Evolutionary conservation across 2,888 invertebrate genomes (phyloP).

Genomic region (Tinea pellionella): DNA sequence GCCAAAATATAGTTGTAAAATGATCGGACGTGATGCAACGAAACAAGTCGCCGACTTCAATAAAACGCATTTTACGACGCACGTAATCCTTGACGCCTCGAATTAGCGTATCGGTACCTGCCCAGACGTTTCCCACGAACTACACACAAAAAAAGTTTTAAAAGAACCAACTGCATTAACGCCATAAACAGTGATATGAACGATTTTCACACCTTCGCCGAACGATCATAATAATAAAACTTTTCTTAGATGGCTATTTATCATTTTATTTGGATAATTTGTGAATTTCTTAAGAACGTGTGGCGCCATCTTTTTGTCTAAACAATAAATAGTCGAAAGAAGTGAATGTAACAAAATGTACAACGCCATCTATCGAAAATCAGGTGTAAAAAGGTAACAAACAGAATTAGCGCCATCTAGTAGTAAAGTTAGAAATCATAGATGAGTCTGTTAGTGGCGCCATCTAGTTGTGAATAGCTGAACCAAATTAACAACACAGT

Average conservation of each 20-base stretch:
- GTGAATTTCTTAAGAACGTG: not conserved
- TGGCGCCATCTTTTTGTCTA: slow-evolving; percentile 38
- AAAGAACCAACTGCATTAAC: slow-evolving; percentile 28
- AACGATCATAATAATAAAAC: slow-evolving; percentile 27
- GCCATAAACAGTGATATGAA: slow-evolving; percentile 25
- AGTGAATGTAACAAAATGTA: not conserved
- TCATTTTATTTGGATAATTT: not conserved
- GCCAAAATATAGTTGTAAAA: not conserved
- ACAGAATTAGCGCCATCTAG: not conserved
- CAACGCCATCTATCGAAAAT: slow-evolving; percentile 25
- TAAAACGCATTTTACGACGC: slow-evolving; percentile 10
- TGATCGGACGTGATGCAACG: slow-evolving; percentile 2
- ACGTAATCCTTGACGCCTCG: slow-evolving; percentile 9
- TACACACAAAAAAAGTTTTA: slow-evolving; percentile 25
- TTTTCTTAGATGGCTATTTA: slow-evolving; percentile 27
- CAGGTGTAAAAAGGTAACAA: too few relatives aligned
- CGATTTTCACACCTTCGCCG: slow-evolving; percentile 64
- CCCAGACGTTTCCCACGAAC: slow-evolving; percentile 46
- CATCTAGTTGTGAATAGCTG: not conserved
- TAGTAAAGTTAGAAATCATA: not conserved
- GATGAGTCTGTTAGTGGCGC: too few relatives aligned
- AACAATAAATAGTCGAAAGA: slow-evolving; percentile 12
- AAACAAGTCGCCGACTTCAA: not conserved
- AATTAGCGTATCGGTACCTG: slow-evolving; percentile 10
- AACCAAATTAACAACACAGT: not conserved